Evolutionary conservation across 1,140 invertebrate genomes (phyloP).

Genomic region (Drosophila hydei): DNA sequence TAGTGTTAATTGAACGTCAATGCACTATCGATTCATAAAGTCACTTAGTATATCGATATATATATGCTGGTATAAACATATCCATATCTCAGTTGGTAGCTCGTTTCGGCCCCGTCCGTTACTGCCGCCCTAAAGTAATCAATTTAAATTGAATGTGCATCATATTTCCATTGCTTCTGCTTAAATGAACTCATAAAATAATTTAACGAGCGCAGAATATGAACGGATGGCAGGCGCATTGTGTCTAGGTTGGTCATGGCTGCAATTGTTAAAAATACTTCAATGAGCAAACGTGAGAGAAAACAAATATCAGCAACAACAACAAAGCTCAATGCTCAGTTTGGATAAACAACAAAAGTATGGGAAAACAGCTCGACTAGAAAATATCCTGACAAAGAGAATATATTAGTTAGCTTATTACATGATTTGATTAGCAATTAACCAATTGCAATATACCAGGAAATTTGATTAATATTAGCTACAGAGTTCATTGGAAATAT

Average conservation of each 20-base stretch:
- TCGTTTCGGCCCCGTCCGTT: no score
- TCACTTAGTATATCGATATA: neutral
- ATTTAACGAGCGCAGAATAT: slow-evolving; percentile 19
- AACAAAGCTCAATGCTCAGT: slow-evolving; percentile 43
- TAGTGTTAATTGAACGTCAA: slow-evolving; percentile 69
- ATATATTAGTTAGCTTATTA: neutral
- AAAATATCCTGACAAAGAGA: slow-evolving; percentile 1
- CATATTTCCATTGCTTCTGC: slow-evolving; percentile 76
- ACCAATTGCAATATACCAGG: no score
- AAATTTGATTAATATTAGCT: no score
- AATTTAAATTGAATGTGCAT: slow-evolving; percentile 74
- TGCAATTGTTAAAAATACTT: slow-evolving; percentile 66
- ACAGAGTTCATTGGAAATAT: no score
- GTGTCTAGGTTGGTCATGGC: slow-evolving; percentile 42
- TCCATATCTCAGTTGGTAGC: neutral
- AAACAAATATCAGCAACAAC: slow-evolving; percentile 29
- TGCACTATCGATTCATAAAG: neutral
- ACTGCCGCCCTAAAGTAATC: slow-evolving; percentile 49
- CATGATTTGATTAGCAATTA: neutral
- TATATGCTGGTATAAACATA: neutral
- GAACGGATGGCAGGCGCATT: neutral
- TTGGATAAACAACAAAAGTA: slow-evolving; percentile 54
- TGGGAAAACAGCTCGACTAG: neutral
- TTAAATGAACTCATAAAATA: slow-evolving; percentile 75
- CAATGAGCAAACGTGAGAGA: slow-evolving; percentile 50